phyloP scores from a whole-genome alignment of 2,888 invertebrate genomes.

The Caenorhabditis sp. region DNA sequence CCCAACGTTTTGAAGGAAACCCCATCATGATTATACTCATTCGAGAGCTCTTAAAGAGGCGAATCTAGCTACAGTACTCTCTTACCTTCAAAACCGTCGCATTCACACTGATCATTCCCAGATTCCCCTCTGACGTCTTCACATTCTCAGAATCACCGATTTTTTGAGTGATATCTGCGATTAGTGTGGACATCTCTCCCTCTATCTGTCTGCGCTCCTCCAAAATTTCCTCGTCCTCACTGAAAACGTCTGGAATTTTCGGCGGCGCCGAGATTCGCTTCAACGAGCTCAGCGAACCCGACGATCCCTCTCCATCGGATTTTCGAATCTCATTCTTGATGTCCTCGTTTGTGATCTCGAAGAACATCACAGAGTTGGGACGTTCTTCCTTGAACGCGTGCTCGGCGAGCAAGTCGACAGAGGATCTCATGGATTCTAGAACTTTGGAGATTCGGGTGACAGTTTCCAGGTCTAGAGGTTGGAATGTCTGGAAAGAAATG shows the following conservation, averaged over 20 bases:
- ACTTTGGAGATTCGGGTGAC: slow-evolving; percentile 46
- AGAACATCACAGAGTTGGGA: slow-evolving; percentile 48
- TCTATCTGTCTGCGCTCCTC: slow-evolving; percentile 37
- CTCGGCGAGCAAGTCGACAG: slow-evolving; percentile 23
- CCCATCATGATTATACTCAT: neutral
- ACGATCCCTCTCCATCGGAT: slow-evolving; percentile 22
- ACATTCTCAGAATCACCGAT: slow-evolving; percentile 3
- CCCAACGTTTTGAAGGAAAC: neutral
- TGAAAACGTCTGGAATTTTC: slow-evolving; percentile 37
- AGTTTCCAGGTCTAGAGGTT: slow-evolving; percentile 47
- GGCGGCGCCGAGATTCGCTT: slow-evolving; percentile 29
- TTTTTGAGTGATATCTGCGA: slow-evolving; percentile 3
- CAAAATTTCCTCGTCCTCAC: slow-evolving; percentile 43
- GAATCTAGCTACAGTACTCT: too few species aligned
- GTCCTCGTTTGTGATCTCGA: slow-evolving; percentile 59
- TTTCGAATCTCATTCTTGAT: slow-evolving; percentile 33
- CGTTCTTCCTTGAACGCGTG: slow-evolving; percentile 44
- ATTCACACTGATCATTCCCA: slow-evolving; percentile 44
- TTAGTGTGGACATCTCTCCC: slow-evolving; percentile 14
- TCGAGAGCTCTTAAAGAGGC: neutral
- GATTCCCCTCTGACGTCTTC: slow-evolving; percentile 2
- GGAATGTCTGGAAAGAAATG: slow-evolving; percentile 26
- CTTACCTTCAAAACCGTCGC: slow-evolving; percentile 3
- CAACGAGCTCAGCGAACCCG: slow-evolving; percentile 21
- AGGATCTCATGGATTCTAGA: slow-evolving; percentile 34